These are phyloP conservation scores for Tridacna gigas DNA, from an alignment of 2,888 invertebrate genomes.

Conservation along the genomic window DNA sequence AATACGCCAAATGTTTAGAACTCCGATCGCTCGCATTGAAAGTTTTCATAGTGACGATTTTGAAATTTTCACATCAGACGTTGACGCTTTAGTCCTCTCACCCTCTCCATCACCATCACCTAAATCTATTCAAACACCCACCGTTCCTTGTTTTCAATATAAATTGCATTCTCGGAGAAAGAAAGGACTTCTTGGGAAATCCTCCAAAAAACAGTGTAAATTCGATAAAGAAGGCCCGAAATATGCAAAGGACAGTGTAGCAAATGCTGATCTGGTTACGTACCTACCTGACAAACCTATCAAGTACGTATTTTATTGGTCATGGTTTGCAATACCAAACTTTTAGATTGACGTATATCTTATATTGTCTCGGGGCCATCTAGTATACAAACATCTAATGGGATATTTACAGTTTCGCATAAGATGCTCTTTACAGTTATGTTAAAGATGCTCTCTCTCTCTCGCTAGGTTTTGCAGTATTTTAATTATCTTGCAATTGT, in stretches of 20 bases:
- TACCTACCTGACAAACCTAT: slow-evolving; percentile 53
- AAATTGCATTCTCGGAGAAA: slow-evolving; percentile 75
- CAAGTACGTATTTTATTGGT: slow-evolving; percentile 28
- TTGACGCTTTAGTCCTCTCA: slow-evolving; percentile 65
- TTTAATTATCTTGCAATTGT: too few relatives aligned
- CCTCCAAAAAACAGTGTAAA: slow-evolving; percentile 41
- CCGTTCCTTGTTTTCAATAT: slow-evolving; percentile 80
- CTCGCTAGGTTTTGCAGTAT: too few relatives aligned
- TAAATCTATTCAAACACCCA: slow-evolving; percentile 77
- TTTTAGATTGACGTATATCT: too few relatives aligned
- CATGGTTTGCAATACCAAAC: too few relatives aligned
- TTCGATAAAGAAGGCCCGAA: slow-evolving; percentile 50
- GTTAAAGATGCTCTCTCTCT: too few relatives aligned
- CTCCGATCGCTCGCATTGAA: slow-evolving; percentile 81
- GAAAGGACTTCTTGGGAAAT: slow-evolving; percentile 66
- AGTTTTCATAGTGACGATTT: slow-evolving; percentile 83
- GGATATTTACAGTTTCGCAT: too few relatives aligned
- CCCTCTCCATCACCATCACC: slow-evolving; percentile 71
- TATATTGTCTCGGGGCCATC: too few relatives aligned
- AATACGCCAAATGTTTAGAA: slow-evolving; percentile 76
- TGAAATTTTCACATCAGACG: slow-evolving; percentile 72
- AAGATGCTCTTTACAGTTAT: too few relatives aligned
- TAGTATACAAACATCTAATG: too few relatives aligned
- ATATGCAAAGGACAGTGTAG: slow-evolving; percentile 38
- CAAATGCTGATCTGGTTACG: slow-evolving; percentile 42